phyloP scores from a whole-genome alignment of 2,888 invertebrate genomes.

The Epistrophe eligans region DNA sequence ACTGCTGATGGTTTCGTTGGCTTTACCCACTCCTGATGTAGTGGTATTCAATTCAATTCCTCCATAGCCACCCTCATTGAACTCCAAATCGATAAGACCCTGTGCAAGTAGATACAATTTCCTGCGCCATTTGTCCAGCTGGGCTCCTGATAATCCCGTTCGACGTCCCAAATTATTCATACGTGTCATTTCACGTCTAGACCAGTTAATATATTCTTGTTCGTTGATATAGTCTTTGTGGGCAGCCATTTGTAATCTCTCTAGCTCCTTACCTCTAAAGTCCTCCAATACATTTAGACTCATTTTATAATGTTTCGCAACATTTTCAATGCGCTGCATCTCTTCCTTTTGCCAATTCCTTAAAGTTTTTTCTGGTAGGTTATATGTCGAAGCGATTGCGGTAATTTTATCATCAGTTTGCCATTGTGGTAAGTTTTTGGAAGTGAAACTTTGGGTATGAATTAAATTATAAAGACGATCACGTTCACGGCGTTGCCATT shows the following conservation, averaged over 20 bases:
- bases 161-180: conserved; percentile 77
- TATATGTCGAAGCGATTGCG: conserved; percentile 78
- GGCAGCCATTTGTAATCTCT: conserved; percentile 78
- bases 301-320: conserved; percentile 80
- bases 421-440: conserved; percentile 79
- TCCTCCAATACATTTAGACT: conserved; percentile 80
- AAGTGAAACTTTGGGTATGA: conserved; percentile 79
- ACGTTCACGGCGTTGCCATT: conserved; percentile 81
- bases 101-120: conserved; percentile 80
- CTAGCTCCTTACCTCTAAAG: conserved; percentile 81
- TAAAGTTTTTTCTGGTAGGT: conserved; percentile 78
- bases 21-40: conserved; percentile 65
- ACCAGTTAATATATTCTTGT: conserved; percentile 78
- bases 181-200: conserved; percentile 77
- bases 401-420: conserved; percentile 79
- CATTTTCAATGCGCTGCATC: conserved; percentile 79
- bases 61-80: conserved; percentile 74
- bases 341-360: conserved; percentile 81
- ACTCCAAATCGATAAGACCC: conserved; percentile 79
- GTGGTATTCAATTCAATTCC: conserved; percentile 77
- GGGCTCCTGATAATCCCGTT: conserved; percentile 77
- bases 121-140: conserved; percentile 80
- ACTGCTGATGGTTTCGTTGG: conserved; percentile 79
- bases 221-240: conserved; percentile 79
- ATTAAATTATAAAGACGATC: conserved; percentile 82